These are phyloP conservation scores for Melanchra persicariae DNA, from an alignment of 2,888 invertebrate species.

Conservation along the genomic window DNA sequence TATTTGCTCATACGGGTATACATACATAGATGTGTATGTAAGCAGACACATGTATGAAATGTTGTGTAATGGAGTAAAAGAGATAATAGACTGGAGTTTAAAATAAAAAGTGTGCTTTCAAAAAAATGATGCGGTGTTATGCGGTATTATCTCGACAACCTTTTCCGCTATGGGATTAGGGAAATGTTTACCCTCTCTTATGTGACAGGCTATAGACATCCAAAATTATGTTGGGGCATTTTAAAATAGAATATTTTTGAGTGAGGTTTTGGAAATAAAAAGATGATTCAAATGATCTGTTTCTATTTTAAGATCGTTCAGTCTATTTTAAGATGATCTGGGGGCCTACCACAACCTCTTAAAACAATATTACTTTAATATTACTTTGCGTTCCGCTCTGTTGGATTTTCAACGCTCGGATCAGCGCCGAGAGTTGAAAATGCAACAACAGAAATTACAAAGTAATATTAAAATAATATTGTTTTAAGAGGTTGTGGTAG, in stretches of 20 bases:
- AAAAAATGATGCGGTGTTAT: constrained; percentile 12
- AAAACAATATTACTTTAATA: no score
- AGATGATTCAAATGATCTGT: no score
- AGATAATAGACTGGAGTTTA: constrained; percentile 31
- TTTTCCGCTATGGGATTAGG: constrained; percentile 15
- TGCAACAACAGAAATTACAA: no score
- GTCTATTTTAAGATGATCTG: no score
- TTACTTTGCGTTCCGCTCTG: no score
- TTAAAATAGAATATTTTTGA: not conserved
- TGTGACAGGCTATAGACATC: not conserved
- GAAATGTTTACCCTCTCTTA: not conserved
- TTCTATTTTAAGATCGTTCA: not conserved
- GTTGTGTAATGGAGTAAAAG: constrained; percentile 35
- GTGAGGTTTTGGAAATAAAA: not conserved
- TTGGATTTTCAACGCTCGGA: no score
- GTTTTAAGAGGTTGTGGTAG: no score
- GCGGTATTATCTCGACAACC: constrained; percentile 12
- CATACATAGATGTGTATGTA: not conserved
- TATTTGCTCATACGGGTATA: not conserved
- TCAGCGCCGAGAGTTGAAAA: no score
- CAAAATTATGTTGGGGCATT: not conserved
- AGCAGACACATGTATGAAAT: not conserved
- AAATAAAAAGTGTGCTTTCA: constrained; percentile 16
- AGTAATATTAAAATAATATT: no score
- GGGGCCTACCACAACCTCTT: no score